Evolutionary conservation across 2,888 invertebrate genomes (phyloP).

Genomic region (Noctua fimbriata): DNA sequence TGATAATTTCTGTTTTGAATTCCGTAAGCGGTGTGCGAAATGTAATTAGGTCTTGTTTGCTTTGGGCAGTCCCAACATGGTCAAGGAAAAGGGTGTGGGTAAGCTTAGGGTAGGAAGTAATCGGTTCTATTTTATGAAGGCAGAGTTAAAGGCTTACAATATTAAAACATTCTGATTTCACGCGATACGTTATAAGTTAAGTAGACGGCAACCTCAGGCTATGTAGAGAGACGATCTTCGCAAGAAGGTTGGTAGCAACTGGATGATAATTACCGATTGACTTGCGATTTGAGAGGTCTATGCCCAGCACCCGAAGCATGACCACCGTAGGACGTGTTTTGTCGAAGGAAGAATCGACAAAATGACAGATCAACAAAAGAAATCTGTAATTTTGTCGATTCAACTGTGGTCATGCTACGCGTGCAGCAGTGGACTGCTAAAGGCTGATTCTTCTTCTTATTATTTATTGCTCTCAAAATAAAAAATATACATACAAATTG

Average conservation of each 20-base stretch:
- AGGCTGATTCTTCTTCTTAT: background rate
- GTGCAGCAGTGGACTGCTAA: background rate
- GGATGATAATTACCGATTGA: background rate
- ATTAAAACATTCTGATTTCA: background rate
- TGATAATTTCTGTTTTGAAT: slow-evolving; percentile 17
- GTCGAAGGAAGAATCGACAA: no score
- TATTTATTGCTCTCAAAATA: no score
- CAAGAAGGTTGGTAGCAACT: background rate
- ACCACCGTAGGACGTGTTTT: no score
- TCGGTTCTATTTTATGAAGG: background rate
- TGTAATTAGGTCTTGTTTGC: slow-evolving; percentile 14
- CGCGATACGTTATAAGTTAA: background rate
- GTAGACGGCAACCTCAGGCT: background rate
- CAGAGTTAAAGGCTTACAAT: background rate
- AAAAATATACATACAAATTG: no score
- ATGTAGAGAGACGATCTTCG: background rate
- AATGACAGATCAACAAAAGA: no score
- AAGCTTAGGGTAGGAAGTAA: background rate
- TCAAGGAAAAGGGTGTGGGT: background rate
- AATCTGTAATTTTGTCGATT: no score
- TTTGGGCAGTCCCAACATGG: background rate
- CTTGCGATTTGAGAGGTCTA: background rate
- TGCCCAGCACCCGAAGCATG: no score
- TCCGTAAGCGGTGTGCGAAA: slow-evolving; percentile 5
- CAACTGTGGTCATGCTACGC: no score